Conservation (phyloP, 1,140 invertebrate species). For the Phocides pigmalion region DNA sequence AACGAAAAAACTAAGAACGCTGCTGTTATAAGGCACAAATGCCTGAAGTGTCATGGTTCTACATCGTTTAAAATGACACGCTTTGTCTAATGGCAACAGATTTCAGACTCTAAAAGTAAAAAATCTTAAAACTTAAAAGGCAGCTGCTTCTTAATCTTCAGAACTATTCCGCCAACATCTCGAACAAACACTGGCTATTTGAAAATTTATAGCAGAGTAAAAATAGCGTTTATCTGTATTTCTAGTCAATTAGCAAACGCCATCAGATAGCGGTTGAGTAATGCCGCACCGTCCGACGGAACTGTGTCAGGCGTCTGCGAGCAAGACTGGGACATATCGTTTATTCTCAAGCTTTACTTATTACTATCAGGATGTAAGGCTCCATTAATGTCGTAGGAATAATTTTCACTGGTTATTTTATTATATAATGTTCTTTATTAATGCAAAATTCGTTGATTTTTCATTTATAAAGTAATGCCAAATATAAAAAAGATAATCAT, state of each 20-base stretch:
- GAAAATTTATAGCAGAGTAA: constrained; percentile 55
- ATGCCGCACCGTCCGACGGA: constrained; percentile 52
- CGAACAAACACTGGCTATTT: constrained; percentile 41
- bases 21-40: too few species aligned
- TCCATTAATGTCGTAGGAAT: background rate
- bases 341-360: constrained; percentile 37
- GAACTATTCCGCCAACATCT: constrained; percentile 1
- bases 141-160: background rate
- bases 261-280: constrained; percentile 72
- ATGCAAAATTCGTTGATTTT: too few species aligned
- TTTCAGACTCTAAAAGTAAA: too few species aligned
- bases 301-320: constrained; percentile 33
- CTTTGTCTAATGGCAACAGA: too few species aligned
- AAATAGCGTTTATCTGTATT: constrained; percentile 73
- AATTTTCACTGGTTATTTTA: background rate
- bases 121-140: background rate
- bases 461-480: too few species aligned
- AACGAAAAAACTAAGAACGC: too few species aligned
- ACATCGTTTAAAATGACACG: too few species aligned
- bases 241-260: constrained; percentile 75
- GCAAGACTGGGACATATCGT: constrained; percentile 32
- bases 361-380: constrained; percentile 2
- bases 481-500: too few species aligned
- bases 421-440: background rate
- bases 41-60: too few species aligned